A percentile compares a stretch with the other conserved stretches of the same genome.
Evolutionary conservation across 2,888 invertebrate genomes (phyloP).

Genomic region (Tortricodes alternella): DNA sequence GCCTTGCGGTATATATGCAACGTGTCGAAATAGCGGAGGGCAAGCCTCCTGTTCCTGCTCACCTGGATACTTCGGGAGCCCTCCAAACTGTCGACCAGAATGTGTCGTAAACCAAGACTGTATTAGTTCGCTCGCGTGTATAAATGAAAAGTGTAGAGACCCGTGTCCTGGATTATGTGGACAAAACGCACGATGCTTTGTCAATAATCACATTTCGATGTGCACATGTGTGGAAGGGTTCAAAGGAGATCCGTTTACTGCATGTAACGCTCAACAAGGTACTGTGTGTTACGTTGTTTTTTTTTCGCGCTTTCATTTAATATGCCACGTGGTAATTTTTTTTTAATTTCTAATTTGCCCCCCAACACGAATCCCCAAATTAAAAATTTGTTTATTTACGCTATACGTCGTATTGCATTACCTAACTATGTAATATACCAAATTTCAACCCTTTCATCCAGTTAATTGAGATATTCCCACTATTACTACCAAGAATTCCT

Average conservation of each 20-base stretch:
- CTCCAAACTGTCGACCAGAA: slow-evolving; percentile 87
- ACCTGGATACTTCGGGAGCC: slow-evolving; percentile 83
- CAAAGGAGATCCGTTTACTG: slow-evolving; percentile 84
- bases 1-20: slow-evolving; percentile 85
- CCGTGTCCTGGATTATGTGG: slow-evolving; percentile 88
- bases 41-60: slow-evolving; percentile 85
- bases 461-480: too few species aligned
- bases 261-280: slow-evolving; percentile 70
- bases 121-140: slow-evolving; percentile 84
- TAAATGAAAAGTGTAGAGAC: slow-evolving; percentile 85
- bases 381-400: too few species aligned
- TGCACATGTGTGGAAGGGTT: slow-evolving; percentile 84
- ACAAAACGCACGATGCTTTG: slow-evolving; percentile 79
- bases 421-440: too few species aligned
- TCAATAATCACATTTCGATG: slow-evolving; percentile 84
- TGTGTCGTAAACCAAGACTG: slow-evolving; percentile 87
- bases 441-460: too few species aligned
- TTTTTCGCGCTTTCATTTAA: too few species aligned
- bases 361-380: too few species aligned
- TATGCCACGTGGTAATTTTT: too few species aligned
- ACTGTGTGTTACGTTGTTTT: slow-evolving; percentile 26
- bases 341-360: too few species aligned
- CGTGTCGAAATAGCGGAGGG: slow-evolving; percentile 80
- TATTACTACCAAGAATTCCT: too few species aligned
- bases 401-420: too few species aligned